Evolutionary conservation across 2,888 invertebrate species (phyloP), one percentile per base, ranked within the genome.

Genomic region (Polyploca ridens): DNA sequence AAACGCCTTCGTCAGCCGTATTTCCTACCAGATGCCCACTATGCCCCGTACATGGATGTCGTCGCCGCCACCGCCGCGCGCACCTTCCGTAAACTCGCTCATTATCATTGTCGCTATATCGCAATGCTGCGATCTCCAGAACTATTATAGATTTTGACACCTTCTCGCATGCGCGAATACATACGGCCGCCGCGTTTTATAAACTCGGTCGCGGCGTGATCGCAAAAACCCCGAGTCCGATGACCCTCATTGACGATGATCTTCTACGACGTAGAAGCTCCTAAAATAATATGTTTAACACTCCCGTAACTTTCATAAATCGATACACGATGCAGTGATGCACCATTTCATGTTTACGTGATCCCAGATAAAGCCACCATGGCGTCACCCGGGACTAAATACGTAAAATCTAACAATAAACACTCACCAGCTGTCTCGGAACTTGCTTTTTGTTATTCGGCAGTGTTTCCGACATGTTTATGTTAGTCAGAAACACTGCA

Each of bases 341-440:
- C 94, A 94, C 93, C 94, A 93, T 94, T 93, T 93, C 93, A 90
- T 94, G 94, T 94, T 95, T 95, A 95, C 95, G 95, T 95, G 95
- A 95, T 95, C 93, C 94, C 93, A 94, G 94, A 94, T 94, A 94
- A 92, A 93, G 93, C 94, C 94, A 94, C 94, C 94, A 95, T 95
- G 95, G 95, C 95, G 95, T 94, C 94, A 94, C 94, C 93, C 94
- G 92, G 93, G 94, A 93, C 93, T 90, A 91, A 92, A 93, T 93
- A 92, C 88, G 91, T 88, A 92, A 90, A 91, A 89, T 84, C 71
- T 89, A 89, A 91, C 90, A 90, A 90, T 89, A 89, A 92, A 88
- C 89, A 95, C 95, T 95, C 89, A 95, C 95, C 95, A 95, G 93
- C 82, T 95, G 95, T 78, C 95, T 94, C 72, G 95, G 89, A 83